Evolutionary conservation across 2,888 invertebrate genomes (phyloP).

Genomic region (Drosophila cognata): DNA sequence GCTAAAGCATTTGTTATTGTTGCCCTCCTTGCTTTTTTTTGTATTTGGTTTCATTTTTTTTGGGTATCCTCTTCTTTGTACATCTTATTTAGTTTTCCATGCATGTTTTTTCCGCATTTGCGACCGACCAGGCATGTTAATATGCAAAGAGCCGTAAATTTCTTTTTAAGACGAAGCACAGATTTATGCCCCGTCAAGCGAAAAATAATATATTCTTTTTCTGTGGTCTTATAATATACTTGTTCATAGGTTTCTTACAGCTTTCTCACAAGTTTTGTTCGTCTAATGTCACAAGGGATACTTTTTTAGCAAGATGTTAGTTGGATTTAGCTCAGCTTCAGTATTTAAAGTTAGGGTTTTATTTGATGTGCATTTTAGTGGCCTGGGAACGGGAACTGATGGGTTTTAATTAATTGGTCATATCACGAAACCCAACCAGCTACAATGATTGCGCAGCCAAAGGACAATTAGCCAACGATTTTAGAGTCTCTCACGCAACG

Average conservation of each 20-base stretch:
- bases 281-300: not conserved
- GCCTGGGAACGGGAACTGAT: not conserved
- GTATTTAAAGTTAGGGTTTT: not conserved
- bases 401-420: conserved; percentile 17
- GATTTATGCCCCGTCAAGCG: conserved; percentile 61
- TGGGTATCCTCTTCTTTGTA: conserved; percentile 16
- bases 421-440: conserved; percentile 28
- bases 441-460: conserved; percentile 35
- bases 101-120: conserved; percentile 57
- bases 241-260: not conserved
- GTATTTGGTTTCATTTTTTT: conserved; percentile 10
- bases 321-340: not conserved
- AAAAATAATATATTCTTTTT: conserved; percentile 8
- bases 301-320: not conserved
- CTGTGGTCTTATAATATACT: not conserved
- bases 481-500: conserved; percentile 25
- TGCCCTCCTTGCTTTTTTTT: conserved; percentile 10
- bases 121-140: conserved; percentile 57
- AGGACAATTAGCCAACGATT: conserved; percentile 45
- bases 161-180: conserved; percentile 43
- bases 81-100: conserved; percentile 46
- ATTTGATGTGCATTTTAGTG: not conserved
- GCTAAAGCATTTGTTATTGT: conserved; percentile 3
- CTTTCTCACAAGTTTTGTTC: not conserved
- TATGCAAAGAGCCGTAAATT: conserved; percentile 47